A percentile compares a stretch with the other conserved stretches of the same genome.
Evolutionary conservation across 2,113 vertebrate genomes (phyloP).

Genomic region (Cervus canadensis): DNA sequence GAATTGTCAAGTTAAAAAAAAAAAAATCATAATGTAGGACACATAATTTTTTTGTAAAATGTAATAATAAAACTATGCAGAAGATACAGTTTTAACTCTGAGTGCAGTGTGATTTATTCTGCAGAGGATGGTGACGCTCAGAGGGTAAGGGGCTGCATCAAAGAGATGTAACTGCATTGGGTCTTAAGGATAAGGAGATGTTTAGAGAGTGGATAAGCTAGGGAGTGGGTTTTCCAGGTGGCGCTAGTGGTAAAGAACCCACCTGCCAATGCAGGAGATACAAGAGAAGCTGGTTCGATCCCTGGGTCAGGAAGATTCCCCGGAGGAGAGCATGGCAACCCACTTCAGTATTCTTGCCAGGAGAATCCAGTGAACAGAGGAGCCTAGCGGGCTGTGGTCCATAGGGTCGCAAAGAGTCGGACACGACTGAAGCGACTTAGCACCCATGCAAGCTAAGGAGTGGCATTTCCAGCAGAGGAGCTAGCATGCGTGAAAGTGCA

Average conservation of each 20-base stretch:
- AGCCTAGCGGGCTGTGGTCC: neutral
- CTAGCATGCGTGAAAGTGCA: neutral
- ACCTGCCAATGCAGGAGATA: neutral
- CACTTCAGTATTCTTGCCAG: neutral
- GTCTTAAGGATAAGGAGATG: neutral
- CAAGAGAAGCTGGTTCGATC: neutral
- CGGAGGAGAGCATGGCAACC: neutral
- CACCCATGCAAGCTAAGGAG: neutral
- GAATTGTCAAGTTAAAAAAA: neutral
- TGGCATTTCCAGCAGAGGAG: neutral
- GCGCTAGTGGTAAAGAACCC: neutral
- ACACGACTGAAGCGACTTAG: neutral
- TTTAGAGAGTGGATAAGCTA: too few species aligned
- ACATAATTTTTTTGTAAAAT: neutral
- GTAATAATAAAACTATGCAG: neutral
- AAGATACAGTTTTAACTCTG: neutral
- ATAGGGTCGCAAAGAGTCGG: neutral
- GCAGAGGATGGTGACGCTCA: neutral
- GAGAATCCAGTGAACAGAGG: neutral
- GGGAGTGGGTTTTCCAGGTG: neutral
- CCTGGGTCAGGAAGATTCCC: neutral
- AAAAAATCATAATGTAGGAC: neutral
- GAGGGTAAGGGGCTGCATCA: neutral
- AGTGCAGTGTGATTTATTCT: neutral
- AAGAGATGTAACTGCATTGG: neutral